phyloP scores from a whole-genome alignment of 1,140 invertebrate species.

The Vollenhovia emeryi region DNA sequence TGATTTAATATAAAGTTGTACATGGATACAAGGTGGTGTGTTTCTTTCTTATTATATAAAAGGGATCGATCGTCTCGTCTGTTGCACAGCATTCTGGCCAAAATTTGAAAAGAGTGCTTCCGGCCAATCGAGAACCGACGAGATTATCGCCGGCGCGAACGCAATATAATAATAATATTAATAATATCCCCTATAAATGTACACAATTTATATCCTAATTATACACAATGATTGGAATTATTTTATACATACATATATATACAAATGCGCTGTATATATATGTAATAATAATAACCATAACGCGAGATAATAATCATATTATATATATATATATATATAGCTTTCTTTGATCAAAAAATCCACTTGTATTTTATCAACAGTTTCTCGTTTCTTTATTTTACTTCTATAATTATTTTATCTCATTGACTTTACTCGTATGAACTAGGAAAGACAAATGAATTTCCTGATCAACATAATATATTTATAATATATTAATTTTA shows the following conservation, averaged over 20 bases:
- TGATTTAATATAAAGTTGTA: constrained; percentile 73
- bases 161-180: constrained; percentile 62
- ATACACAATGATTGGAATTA: constrained; percentile 37
- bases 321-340: constrained; percentile 60
- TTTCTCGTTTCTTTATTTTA: neutral
- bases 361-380: constrained; percentile 7
- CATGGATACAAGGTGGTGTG: constrained; percentile 53
- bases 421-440: constrained; percentile 4
- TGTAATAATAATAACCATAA: constrained; percentile 49
- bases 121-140: constrained; percentile 61
- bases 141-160: constrained; percentile 43
- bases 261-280: constrained; percentile 1
- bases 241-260: constrained; percentile 42
- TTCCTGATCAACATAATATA: constrained; percentile 55
- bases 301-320: constrained; percentile 63
- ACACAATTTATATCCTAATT: constrained; percentile 44
- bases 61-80: constrained; percentile 39
- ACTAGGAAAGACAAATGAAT: constrained; percentile 36
- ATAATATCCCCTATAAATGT: constrained; percentile 73
- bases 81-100: constrained; percentile 40
- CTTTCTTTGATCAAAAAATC: constrained; percentile 28
- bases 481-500: constrained; percentile 78
- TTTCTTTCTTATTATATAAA: constrained; percentile 41
- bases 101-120: neutral
- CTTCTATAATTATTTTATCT: neutral